These are phyloP conservation scores for Gymnosoma rotundatum DNA, from an alignment of 2,888 invertebrate species.

Conservation along the genomic window DNA sequence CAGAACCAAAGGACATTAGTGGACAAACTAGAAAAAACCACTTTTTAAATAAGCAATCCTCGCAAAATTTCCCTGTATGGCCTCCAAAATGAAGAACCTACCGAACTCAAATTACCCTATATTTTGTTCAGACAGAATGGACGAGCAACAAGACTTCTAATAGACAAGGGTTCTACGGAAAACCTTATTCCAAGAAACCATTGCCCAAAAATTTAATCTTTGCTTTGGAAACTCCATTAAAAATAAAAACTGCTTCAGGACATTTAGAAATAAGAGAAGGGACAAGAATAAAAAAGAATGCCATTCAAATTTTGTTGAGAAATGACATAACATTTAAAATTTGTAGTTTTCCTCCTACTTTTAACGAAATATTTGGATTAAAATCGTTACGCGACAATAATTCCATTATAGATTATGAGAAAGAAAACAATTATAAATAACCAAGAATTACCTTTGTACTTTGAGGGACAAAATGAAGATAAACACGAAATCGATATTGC, in stretches of 20 bases:
- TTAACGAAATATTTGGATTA: not conserved
- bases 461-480: too few species aligned
- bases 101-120: constrained; percentile 5
- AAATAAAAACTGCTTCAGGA: not conserved
- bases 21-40: not conserved
- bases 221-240: not conserved
- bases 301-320: not conserved
- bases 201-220: not conserved
- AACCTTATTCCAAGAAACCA: not conserved
- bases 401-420: not conserved
- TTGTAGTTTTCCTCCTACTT: not conserved
- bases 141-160: too few species aligned
- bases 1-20: not conserved
- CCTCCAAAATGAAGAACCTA: not conserved
- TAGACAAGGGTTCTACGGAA: constrained; percentile 3
- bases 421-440: not conserved
- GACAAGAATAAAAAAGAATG: too few species aligned
- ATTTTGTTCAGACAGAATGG: not conserved
- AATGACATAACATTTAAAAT: not conserved
- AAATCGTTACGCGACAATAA: not conserved
- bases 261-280: too few species aligned
- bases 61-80: not conserved
- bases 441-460: too few species aligned
- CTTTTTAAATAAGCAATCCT: not conserved
- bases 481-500: too few species aligned